phyloP scores from a whole-genome alignment of 1,140 invertebrate genomes.

The Argopecten irradians region DNA sequence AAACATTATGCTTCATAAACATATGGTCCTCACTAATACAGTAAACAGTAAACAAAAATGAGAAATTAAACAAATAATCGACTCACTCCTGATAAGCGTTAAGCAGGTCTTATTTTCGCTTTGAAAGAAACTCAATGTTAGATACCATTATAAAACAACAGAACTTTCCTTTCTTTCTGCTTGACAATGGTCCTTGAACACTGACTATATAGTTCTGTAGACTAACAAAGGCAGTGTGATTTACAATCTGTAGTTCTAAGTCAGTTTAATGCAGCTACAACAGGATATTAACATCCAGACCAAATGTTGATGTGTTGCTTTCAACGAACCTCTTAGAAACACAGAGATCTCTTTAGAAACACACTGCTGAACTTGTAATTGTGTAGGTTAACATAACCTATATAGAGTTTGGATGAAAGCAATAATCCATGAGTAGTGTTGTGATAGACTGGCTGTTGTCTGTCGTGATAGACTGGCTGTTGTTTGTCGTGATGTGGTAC shows the following conservation, averaged over 20 bases:
- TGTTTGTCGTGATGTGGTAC: not conserved
- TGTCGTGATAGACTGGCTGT: not conserved
- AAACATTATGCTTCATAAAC: slow-evolving; percentile 17
- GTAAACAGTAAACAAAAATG: not conserved
- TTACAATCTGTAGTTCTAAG: not conserved
- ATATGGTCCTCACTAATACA: not conserved
- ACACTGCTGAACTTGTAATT: not conserved
- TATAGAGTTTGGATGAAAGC: not conserved
- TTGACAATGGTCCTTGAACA: not conserved
- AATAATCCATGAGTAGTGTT: not conserved
- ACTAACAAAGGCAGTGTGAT: not conserved
- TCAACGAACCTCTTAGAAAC: not conserved
- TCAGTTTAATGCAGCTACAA: not conserved
- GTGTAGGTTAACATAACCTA: not conserved
- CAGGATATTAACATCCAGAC: not conserved
- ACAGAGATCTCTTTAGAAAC: not conserved
- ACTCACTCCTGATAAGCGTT: too few relatives aligned
- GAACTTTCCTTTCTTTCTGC: too few relatives aligned
- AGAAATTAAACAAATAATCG: not conserved
- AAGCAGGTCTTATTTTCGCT: too few relatives aligned
- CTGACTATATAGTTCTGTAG: not conserved
- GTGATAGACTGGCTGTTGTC: not conserved
- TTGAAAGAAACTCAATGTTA: too few relatives aligned
- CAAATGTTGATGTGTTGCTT: not conserved
- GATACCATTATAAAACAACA: too few relatives aligned